These are phyloP conservation scores for Neotoxoptera formosana DNA, from an alignment of 1,140 invertebrate genomes.

Conservation along the genomic window DNA sequence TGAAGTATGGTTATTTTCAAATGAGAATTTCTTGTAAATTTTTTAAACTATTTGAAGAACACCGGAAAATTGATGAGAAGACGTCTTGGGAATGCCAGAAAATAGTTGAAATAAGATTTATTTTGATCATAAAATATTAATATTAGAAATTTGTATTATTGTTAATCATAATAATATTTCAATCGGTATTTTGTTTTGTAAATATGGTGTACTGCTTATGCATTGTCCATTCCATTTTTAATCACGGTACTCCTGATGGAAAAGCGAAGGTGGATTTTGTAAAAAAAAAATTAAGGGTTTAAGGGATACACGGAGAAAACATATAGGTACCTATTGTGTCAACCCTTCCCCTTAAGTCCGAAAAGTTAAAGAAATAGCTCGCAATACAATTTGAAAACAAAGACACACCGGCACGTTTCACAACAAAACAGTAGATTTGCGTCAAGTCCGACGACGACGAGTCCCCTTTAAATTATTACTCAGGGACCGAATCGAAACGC, in stretches of 20 bases:
- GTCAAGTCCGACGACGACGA: not conserved
- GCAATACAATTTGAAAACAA: not conserved
- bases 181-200: not conserved
- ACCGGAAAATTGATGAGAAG: not conserved
- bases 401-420: too few species aligned
- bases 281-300: not conserved
- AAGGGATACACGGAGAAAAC: not conserved
- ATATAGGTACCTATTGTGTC: not conserved
- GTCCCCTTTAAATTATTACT: not conserved
- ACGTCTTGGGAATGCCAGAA: not conserved
- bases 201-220: not conserved
- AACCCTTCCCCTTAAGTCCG: not conserved
- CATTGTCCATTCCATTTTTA: not conserved
- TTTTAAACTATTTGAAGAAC: not conserved
- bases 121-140: not conserved
- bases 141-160: not conserved
- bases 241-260: not conserved
- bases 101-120: not conserved
- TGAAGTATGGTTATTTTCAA: not conserved
- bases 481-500: not conserved
- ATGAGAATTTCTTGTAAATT: not conserved
- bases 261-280: not conserved
- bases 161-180: not conserved
- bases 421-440: not conserved
- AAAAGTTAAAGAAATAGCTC: not conserved